Base-by-base conservation (phyloP, 2,113 vertebrate species). In the Pituophis catenifer region DNA sequence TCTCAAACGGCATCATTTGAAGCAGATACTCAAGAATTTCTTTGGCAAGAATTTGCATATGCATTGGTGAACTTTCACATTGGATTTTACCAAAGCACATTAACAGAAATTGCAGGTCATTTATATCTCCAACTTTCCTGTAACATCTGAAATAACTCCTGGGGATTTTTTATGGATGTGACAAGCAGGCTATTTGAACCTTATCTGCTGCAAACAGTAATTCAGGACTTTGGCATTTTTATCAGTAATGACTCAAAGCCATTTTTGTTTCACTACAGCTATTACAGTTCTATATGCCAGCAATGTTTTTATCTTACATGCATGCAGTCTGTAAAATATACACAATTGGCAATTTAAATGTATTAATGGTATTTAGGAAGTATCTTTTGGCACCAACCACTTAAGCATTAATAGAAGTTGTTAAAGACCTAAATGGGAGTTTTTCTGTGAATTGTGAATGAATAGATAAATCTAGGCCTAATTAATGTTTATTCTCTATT, bases 341-440 rank as follows among this genome's bases (percentile, higher is more conserved):
- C 17, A 81, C 17, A 90, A 81, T 53, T 95, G 65, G 85, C 57
- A 95, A 89, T 94, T 95, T 94, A 81, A 94, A 57, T 93, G 86
- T 95, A 91, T 50, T 75, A 89, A 90, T 93, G 23, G 50, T 23
- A 94, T 95, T 95, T 96, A 93, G 88, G 62, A 96, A 92, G 94
- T 38, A 94, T 91, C 52, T n/a, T 90, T 95, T 96, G 94, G 94
- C 93, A 75, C 33, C 90, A 91, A 92, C 91, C 91, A 81, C 88
- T 58, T 93, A 59, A 21, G 58, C 58, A 86, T 94, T 91, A 94
- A n/a, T 29, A 90, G 59, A 86, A 89, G 57, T 55, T 81, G 33
- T 44, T 9, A 81, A 81, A 81, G 8, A 44, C 75, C 88, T 94
- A 90, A 94, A n/a, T 26, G 89, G 57, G 86, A 89, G 33, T 57